Conservation (phyloP, 2,113 vertebrate genomes). For the Pica pica region DNA sequence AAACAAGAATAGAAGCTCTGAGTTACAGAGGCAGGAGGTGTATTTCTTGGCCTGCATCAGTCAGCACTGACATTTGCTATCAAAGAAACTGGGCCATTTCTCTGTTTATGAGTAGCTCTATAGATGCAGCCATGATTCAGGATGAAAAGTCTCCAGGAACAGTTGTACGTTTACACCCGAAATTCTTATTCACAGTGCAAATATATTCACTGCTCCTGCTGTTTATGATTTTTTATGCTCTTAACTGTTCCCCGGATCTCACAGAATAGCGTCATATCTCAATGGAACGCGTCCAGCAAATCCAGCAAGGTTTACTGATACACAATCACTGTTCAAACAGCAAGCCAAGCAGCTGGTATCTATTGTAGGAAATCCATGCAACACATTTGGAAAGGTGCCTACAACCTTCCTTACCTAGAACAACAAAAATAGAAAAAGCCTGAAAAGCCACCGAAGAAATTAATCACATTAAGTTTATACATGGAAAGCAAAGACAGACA, state of each 20-base stretch:
- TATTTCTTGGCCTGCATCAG: conserved; percentile 20
- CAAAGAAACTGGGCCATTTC: conserved; percentile 8
- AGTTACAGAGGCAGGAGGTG: neutral
- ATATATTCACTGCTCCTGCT: neutral
- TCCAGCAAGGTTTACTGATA: neutral
- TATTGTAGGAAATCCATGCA: neutral
- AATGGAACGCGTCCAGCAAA: neutral
- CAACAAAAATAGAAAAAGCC: neutral
- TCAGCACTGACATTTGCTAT: neutral
- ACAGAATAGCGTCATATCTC: neutral
- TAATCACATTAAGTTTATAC: neutral
- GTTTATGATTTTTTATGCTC: neutral
- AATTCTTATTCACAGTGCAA: neutral
- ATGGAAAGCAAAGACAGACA: neutral
- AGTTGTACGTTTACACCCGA: neutral
- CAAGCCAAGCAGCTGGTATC: neutral
- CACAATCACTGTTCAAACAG: neutral
- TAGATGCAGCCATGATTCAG: neutral
- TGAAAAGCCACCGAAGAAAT: neutral
- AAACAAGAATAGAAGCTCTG: neutral
- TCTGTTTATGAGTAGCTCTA: neutral
- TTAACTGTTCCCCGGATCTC: neutral
- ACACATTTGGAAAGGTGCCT: neutral
- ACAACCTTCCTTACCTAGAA: neutral
- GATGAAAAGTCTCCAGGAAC: neutral